A percentile compares a stretch with the other conserved stretches of the same genome.
phyloP scores from a whole-genome alignment of 2,113 vertebrate genomes.

The Pitta sordida region DNA sequence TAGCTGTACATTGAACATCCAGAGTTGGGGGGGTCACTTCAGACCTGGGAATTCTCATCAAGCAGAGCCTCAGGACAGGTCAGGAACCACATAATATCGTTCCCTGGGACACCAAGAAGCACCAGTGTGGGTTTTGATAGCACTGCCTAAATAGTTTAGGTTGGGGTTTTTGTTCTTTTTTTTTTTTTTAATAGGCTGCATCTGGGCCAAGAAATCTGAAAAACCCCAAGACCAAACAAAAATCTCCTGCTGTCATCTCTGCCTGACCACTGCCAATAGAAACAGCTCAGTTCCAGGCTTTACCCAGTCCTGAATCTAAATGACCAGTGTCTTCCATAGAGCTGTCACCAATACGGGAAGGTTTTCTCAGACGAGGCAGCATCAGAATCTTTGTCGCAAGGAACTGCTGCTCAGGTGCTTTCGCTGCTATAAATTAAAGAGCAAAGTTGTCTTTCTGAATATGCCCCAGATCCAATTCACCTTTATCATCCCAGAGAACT shows the following conservation, averaged over 20 bases:
- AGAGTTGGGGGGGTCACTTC: neutral
- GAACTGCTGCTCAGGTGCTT: neutral
- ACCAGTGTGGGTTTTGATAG: neutral
- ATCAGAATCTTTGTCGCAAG: neutral
- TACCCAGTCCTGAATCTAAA: neutral
- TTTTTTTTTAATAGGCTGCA: neutral
- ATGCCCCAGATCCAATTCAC: neutral
- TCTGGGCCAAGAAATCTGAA: neutral
- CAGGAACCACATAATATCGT: neutral
- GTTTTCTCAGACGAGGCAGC: neutral
- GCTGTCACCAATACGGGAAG: neutral
- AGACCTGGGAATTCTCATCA: neutral
- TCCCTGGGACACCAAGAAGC: neutral
- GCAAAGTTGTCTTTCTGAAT: neutral
- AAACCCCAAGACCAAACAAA: neutral
- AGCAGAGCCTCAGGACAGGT: neutral
- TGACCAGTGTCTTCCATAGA: neutral
- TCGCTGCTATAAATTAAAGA: neutral
- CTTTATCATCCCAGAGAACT: neutral
- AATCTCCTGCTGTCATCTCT: neutral
- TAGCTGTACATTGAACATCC: neutral
- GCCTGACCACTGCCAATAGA: neutral
- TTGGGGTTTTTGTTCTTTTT: too few relatives aligned
- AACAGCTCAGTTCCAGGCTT: neutral
- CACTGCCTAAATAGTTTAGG: neutral